Percentiles rank a stretch among this genome's conserved stretches.
These are phyloP conservation scores for Aix galericulata DNA, from an alignment of 2,113 vertebrate genomes.

Conservation along the genomic window DNA sequence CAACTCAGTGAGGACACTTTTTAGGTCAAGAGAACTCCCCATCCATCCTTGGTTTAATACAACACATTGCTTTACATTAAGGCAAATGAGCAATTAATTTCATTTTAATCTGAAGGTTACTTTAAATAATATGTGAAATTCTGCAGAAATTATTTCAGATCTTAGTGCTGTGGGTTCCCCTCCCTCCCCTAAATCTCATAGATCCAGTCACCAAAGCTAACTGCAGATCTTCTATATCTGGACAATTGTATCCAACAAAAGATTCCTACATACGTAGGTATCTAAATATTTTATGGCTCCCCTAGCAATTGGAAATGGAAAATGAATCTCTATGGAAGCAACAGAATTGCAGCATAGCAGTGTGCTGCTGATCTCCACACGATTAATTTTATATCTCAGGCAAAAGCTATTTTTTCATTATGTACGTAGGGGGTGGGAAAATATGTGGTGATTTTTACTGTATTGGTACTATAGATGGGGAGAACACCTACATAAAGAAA, in stretches of 20 bases:
- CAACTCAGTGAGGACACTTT: neutral
- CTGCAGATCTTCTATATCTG: constrained; percentile 1
- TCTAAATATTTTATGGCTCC: constrained; percentile 34
- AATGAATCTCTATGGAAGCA: constrained; percentile 50
- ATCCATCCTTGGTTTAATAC: neutral
- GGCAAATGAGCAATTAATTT: neutral
- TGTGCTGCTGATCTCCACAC: neutral
- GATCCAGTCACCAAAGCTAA: neutral
- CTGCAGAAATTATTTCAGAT: neutral
- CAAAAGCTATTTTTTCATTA: constrained; percentile 53
- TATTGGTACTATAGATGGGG: constrained; percentile 28
- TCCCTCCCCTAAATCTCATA: neutral
- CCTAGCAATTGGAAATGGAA: constrained; percentile 27
- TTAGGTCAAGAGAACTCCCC: neutral
- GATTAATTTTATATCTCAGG: constrained; percentile 58
- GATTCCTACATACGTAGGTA: neutral
- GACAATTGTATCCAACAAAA: constrained; percentile 24
- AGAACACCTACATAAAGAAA: constrained; percentile 48
- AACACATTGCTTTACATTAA: neutral
- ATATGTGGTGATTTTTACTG: constrained; percentile 48
- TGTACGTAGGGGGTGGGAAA: constrained; percentile 51
- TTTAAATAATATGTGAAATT: neutral
- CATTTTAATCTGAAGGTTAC: neutral
- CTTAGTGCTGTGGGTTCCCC: neutral
- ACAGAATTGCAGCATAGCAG: constrained; percentile 7